These are phyloP conservation scores for Tychaedon coryphoeus DNA, from an alignment of 2,113 vertebrate genomes.

Conservation along the genomic window DNA sequence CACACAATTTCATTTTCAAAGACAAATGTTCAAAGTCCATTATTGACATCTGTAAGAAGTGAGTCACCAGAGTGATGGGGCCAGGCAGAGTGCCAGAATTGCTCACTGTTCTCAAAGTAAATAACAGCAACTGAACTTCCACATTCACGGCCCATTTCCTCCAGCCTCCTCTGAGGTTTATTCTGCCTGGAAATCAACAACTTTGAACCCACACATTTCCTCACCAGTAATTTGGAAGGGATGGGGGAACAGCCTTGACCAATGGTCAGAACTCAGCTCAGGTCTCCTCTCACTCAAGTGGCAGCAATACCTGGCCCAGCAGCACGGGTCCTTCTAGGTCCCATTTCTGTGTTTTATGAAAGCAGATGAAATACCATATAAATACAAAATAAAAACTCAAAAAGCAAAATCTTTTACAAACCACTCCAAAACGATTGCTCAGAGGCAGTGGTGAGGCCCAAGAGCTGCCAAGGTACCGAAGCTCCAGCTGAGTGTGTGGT, in stretches of 20 bases:
- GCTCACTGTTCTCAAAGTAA: background rate
- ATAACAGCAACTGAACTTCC: background rate
- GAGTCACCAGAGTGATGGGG: background rate
- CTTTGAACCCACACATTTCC: background rate
- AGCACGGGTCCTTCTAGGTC: background rate
- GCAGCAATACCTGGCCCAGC: background rate
- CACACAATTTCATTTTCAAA: background rate
- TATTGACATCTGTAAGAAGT: background rate
- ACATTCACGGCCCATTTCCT: background rate
- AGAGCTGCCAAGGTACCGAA: accelerated
- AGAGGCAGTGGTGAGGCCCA: background rate
- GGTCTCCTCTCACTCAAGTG: background rate
- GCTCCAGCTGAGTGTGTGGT: accelerated
- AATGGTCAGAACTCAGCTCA: background rate
- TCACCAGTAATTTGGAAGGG: background rate
- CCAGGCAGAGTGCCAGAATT: background rate
- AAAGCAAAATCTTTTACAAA: background rate
- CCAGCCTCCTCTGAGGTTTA: background rate
- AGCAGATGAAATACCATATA: background rate
- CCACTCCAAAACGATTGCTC: background rate
- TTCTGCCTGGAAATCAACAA: background rate
- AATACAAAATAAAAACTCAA: background rate
- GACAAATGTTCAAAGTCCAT: background rate
- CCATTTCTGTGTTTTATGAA: background rate
- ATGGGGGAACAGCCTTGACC: background rate